Evolutionary conservation across 2,797 vertebrate genomes (phyloP), one percentile per base, ranked within the genome.

Genomic region (Tangara arthus): DNA sequence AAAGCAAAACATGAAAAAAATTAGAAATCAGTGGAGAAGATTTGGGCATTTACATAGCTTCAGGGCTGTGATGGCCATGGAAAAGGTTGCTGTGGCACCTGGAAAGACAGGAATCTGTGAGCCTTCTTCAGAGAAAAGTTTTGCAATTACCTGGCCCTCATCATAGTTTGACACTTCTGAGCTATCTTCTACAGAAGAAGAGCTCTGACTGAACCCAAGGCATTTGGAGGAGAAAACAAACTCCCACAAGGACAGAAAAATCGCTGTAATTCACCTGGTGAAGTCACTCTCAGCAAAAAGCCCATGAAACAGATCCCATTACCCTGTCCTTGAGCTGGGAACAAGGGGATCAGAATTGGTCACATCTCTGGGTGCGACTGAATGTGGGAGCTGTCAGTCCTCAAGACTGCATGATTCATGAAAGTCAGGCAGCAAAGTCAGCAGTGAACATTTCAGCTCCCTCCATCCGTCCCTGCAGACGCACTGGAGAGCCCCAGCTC

Each of bases 391-490:
- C 30, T 52, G 50, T 28, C 47, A 46, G 59, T 76, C 47, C 75
- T 50, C 3, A 1, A 56, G 42, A 41, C 32, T 53, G 26, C 28
- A 35, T 0, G 1, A 61, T 32, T 52, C 55, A 50, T 4, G 6
- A 28, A 39, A 53, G 14, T 24, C 3, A 63, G 42, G 26, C 61
- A 63, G 41, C 37, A 78, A 68, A 82, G 15, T 21, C 84, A 41
- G 2, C 41, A 65, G 37, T 24, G 61, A 71, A 21, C 30, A 27
- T 14, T 82, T n/a, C 75, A 42, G 21, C 39, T 87, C 35, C 15
- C n/a, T 87, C 71, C 42, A 28, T 22, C 34, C 34, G 34, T 42
- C n/a, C 53, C 71, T 75, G 37, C 47, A 79, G 66, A 21, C 22
- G 41, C 44, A 3, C 8, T 35, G 70, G 15, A 68, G 55, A 72